Evolutionary conservation across 2,888 invertebrate species (phyloP).

Genomic region (Tenodera sinensis): DNA sequence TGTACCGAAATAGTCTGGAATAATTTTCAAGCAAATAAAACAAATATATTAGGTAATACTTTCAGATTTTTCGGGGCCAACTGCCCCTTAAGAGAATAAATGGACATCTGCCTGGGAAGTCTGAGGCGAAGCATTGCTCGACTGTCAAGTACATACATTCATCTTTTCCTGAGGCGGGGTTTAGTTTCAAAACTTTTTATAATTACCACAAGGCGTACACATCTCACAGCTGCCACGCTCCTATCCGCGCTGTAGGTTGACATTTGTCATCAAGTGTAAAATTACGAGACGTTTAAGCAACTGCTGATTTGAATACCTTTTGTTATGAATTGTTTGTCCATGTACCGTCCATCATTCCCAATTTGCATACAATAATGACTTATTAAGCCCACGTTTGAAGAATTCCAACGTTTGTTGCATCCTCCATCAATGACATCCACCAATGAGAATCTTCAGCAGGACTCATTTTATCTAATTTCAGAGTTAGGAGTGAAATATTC

Average conservation of each 20-base stretch:
- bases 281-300: neutral
- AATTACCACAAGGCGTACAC: neutral
- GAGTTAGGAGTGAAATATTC: no score
- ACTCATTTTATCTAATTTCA: no score
- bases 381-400: neutral
- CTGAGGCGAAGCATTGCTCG: neutral
- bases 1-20: no score
- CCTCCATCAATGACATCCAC: neutral
- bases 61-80: no score
- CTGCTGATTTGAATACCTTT: neutral
- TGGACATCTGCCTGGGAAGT: neutral
- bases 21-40: no score
- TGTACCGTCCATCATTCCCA: neutral
- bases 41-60: no score
- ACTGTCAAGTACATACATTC: neutral
- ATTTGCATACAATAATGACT: slow-evolving; percentile 7
- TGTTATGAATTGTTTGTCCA: neutral
- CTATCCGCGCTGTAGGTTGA: neutral
- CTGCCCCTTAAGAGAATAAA: no score
- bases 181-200: neutral
- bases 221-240: neutral
- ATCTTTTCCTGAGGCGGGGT: neutral
- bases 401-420: neutral
- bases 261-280: neutral
- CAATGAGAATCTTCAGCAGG: no score